Evolutionary conservation across 2,888 invertebrate species (phyloP).

Genomic region (Epistrophe grossulariae): DNA sequence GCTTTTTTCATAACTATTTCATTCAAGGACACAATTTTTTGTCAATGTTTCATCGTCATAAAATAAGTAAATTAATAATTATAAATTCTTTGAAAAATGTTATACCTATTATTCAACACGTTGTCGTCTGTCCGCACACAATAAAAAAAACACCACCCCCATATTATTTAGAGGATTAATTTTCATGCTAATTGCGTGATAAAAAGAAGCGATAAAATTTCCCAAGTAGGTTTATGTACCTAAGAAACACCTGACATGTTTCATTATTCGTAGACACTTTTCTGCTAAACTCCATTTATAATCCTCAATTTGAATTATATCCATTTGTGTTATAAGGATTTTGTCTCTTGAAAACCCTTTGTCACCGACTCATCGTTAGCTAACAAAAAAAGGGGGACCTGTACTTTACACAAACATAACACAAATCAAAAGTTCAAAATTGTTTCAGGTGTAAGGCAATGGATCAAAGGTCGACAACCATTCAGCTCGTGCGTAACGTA

Average conservation of each 20-base stretch:
- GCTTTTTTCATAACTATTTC: not conserved
- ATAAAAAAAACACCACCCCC: not conserved
- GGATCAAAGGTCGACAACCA: constrained; percentile 31
- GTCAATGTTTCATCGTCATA: not conserved
- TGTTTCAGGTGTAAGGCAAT: not conserved
- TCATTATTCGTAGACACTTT: constrained; percentile 39
- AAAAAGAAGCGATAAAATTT: constrained; percentile 5
- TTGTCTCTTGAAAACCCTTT: constrained; percentile 2
- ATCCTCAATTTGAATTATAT: constrained; percentile 34
- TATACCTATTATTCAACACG: not conserved
- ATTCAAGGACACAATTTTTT: not conserved
- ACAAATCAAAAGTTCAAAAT: constrained; percentile 32
- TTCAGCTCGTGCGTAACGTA: not conserved
- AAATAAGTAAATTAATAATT: constrained; percentile 6
- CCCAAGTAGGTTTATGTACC: too few species aligned
- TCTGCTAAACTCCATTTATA: constrained; percentile 32
- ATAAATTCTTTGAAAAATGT: not conserved
- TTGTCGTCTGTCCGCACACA: too few species aligned
- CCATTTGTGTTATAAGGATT: not conserved
- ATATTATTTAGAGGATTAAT: not conserved
- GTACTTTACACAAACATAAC: not conserved
- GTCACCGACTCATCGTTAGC: not conserved
- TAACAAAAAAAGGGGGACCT: not conserved
- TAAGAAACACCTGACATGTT: constrained; percentile 29
- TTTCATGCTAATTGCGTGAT: constrained; percentile 19